phyloP scores from a whole-genome alignment of 2,113 vertebrate species.

The Anguilla japonica region DNA sequence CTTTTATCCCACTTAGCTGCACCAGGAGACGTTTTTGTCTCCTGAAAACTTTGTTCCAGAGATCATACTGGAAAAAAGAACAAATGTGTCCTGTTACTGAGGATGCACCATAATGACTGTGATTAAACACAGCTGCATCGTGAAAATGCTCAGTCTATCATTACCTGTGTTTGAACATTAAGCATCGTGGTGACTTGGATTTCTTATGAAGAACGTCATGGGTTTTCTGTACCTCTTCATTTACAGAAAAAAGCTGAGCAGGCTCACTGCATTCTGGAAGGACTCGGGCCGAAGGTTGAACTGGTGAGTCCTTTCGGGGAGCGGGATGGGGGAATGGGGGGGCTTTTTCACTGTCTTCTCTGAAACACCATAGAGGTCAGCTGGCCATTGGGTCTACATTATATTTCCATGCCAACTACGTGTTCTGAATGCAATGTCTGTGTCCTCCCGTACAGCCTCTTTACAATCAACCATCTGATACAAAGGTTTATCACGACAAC shows the following conservation, averaged over 20 bases:
- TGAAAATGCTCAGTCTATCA: neutral
- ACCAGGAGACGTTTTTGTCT: constrained; percentile 34
- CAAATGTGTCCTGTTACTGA: constrained; percentile 28
- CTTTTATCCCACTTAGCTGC: constrained; percentile 30
- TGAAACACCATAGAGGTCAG: too few relatives aligned
- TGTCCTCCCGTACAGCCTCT: constrained; percentile 76
- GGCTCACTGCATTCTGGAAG: constrained; percentile 97
- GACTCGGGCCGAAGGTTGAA: constrained; percentile 95
- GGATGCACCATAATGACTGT: neutral
- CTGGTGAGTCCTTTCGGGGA: constrained; percentile 75
- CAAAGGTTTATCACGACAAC: constrained; percentile 99
- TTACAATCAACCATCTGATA: constrained; percentile 98
- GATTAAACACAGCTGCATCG: neutral
- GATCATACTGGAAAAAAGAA: constrained; percentile 45
- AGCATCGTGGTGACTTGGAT: neutral
- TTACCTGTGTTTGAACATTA: neutral
- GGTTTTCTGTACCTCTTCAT: constrained; percentile 46
- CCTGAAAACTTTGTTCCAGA: constrained; percentile 36
- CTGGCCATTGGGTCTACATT: neutral
- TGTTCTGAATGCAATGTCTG: constrained; percentile 29
- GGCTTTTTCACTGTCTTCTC: neutral
- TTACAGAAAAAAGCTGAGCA: constrained; percentile 98
- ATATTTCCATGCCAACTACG: constrained; percentile 23
- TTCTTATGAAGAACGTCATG: neutral
- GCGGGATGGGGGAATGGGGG: neutral